Percentiles rank a stretch among this genome's conserved stretches.
Evolutionary conservation across 2,797 vertebrate genomes (phyloP).

Genomic region (Pteronotus mesoamericanus): DNA sequence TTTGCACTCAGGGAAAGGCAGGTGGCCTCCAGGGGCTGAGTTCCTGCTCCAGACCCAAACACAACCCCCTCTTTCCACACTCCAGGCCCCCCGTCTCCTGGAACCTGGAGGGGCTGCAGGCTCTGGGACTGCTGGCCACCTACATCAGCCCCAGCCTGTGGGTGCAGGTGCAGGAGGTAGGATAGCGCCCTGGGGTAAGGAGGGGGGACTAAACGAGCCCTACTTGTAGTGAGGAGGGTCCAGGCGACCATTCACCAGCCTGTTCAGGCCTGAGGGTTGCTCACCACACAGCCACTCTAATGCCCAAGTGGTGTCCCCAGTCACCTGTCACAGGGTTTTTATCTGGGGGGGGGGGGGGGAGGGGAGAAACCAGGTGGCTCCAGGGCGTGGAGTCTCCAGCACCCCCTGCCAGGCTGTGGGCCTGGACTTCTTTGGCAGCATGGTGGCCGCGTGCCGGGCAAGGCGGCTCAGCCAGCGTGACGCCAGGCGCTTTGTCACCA

Average conservation of each 20-base stretch:
- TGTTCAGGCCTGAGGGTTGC: neutral
- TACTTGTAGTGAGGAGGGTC: accelerated
- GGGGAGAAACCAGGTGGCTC: accelerated
- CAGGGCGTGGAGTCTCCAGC: neutral
- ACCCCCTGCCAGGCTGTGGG: constrained; percentile 58
- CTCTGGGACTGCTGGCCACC: constrained; percentile 66
- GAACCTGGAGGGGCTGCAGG: constrained; percentile 64
- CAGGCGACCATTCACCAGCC: neutral
- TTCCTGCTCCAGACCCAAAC: neutral
- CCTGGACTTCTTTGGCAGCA: constrained; percentile 67
- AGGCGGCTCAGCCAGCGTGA: constrained; percentile 22
- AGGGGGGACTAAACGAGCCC: accelerated
- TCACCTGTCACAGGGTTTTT: accelerated
- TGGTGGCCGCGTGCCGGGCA: neutral
- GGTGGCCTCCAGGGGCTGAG: neutral
- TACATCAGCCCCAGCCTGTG: constrained; percentile 68
- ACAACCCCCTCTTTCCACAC: neutral
- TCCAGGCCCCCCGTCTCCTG: constrained; percentile 73
- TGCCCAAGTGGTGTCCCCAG: neutral
- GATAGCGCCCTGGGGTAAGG: accelerated
- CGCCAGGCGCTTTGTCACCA: constrained; percentile 47
- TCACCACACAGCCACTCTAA: neutral
- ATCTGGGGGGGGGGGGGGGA: neutral
- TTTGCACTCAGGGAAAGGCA: neutral
- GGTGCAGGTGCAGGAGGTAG: constrained; percentile 74